Base-by-base conservation (phyloP, 2,113 vertebrate species). In the Sylvilagus bachmani region DNA sequence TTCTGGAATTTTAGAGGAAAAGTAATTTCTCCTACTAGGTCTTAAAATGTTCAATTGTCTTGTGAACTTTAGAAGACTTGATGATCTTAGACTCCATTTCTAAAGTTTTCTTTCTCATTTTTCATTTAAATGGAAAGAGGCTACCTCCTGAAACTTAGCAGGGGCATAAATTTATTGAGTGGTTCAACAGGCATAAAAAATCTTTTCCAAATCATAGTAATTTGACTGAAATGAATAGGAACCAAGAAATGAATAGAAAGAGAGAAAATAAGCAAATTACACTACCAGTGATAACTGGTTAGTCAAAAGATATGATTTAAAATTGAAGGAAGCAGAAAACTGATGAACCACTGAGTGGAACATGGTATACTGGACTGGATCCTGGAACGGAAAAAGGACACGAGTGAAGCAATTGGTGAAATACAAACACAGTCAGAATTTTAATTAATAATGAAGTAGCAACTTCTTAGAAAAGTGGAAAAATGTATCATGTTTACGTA, bases 91-190 rank as follows among this genome's bases (percentile, higher is more conserved):
- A 91, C 44, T 92, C 22, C 55, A 8, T 86, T 90, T 67, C 67
- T 70, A 94, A 87, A 86, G 12, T 84, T 93, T 93, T 95, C 19
- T 95, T 75, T 86, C 77, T 92, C 75, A 91, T 64, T 93, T 71
- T 84, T 11, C 38, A 55, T 84, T 93, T 94, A 87, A 87, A 67
- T 22, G 11, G 22, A 74, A 94, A 89, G 66, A 80, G 66, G 1
- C 44, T 91, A 89, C 10, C 17, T 86, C 38, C 61, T 67, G 61
- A 80, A 94, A 94, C 22, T 83, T 38, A 36, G 49, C 17, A 61
- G 24, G 71, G 4, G 24, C 80, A 5, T 86, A 22, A 66, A 93
- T 93, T 62, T 86, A 86, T 78, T 74, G 53, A 85, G n/a, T 69
- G 6, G 3, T 66, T 94, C 31, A 6, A 79, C 1, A 89, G 33